Base-by-base conservation (phyloP, 2,888 invertebrate species). In the Sylvicola fuscatus region DNA sequence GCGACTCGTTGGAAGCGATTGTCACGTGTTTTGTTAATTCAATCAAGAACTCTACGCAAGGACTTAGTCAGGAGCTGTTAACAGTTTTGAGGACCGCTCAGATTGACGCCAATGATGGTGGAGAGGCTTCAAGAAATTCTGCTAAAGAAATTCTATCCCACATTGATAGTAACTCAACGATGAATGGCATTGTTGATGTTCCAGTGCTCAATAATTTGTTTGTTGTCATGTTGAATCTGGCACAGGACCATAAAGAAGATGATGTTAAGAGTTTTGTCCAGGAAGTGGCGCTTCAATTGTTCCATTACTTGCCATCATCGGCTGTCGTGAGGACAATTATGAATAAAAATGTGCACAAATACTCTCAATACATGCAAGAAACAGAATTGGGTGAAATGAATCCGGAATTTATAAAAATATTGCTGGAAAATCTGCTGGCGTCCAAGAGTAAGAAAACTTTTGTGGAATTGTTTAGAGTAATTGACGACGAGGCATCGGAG, bases 261-360 rank as follows among this genome's bases (percentile, higher is more conserved):
- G 27, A 14, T 13, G 48, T 57, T 40, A 44, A 54, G 42, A 51
- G 51, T 44, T 70, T 65, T 42, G 42, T 62, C 8, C 57, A 60
- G 41, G 48, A 54, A 28, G 60, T 58, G 1, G 48, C 46, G 10
- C 41, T 58, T 14, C 40, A 56, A 8, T 47, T 58, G 14, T 50
- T 46, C 15, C 53, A 58, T 32, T 58, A 53, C 36, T 48, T 52
- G 34, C 53, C 49, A 7, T 46, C 45, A 21, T 21, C 21, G 8
- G 21, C 21, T 4, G 21, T 21, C 8, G 21, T 21, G 4, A 4
- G 21, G 21, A 21, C 21, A 21, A 21, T 21, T 21, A 21, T 21
- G 21, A 8, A 6, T 21, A 21, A 21, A 21, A 21, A 21, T 21
- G 44, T 15, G 31, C 40, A 11, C 4, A 34, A 33, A 3, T 37